These are phyloP conservation scores for Gallinago solitaria DNA, from an alignment of 2,797 vertebrate species.

Conservation along the genomic window DNA sequence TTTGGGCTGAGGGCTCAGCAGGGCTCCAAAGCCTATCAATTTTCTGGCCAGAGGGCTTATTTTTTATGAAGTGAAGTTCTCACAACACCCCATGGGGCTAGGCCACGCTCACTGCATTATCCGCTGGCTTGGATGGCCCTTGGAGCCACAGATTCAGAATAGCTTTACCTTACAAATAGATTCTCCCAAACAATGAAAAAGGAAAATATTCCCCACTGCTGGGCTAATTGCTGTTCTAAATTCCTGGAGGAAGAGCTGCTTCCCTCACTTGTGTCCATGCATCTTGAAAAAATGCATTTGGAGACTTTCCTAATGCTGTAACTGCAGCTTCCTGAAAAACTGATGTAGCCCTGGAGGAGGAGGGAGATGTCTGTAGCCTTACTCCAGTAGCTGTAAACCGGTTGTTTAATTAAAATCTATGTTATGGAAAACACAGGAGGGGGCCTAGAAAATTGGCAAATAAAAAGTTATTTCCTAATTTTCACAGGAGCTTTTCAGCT, in stretches of 20 bases:
- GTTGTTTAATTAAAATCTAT: slow-evolving; percentile 13
- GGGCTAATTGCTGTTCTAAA: slow-evolving; percentile 24
- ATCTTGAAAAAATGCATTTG: background rate
- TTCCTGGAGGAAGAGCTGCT: slow-evolving; percentile 17
- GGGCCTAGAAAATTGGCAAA: background rate
- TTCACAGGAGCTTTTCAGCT: background rate
- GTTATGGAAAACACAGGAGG: background rate
- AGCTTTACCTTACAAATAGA: background rate
- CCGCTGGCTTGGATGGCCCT: background rate
- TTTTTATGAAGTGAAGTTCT: slow-evolving; percentile 68
- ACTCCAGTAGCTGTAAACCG: background rate
- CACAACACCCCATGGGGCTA: slow-evolving; percentile 29
- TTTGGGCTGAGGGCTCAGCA: slow-evolving; percentile 55
- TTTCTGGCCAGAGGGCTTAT: slow-evolving; percentile 60
- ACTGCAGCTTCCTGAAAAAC: background rate
- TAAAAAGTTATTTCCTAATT: background rate
- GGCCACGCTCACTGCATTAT: background rate
- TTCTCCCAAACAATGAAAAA: background rate
- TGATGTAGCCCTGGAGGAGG: background rate
- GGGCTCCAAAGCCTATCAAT: slow-evolving; percentile 53
- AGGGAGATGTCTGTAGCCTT: background rate
- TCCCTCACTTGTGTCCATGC: background rate
- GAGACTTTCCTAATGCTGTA: background rate
- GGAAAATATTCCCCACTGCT: slow-evolving; percentile 11
- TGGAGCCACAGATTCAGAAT: background rate